Evolutionary conservation across 1,140 invertebrate genomes (phyloP), one percentile per base, ranked within the genome.

Genomic region (Holcopasites calliopsidis): DNA sequence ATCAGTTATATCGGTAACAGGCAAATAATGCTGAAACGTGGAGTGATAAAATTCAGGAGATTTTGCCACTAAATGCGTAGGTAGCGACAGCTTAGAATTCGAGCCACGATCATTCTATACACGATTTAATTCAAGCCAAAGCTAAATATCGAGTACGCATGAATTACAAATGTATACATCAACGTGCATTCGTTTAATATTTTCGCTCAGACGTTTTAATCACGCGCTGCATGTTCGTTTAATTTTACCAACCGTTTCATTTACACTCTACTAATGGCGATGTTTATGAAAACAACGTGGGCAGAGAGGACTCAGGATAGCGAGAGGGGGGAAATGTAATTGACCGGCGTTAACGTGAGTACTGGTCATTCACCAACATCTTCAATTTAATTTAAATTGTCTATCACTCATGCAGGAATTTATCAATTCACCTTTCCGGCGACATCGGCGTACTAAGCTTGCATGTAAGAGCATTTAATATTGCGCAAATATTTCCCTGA

Each of bases 51-150:
- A 68, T 70, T 80, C 73, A 23, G 40, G 44, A 21, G 54, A 6
- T 18, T 28, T 5, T 18, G 3, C 28, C 23, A 33, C 23, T 11
- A 33, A 75, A 69, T 28, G 31, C 28, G 7, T 16, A 1, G 18
- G 18, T 50, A 50, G 13, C 69, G 33, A 23, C 7, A 50, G 52
- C 8, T 47, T 49, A 66, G n/a, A 69, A 68, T 52, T 75, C 49
- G 13, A 13, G 5, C 18, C 47, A 68, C 62, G 35, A 65, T 31
- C n/a, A 28, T 80, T 52, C 33, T 80, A 60, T 81, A n/a, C 77
- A 21, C 26, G 31, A 61, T 71, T 64, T 77, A 78, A 80, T 81
- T 76, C 66, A 71, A 81, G 47, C 16, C 61, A 60, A 80, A 80
- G n/a, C 80, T 75, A 76, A 76, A 80, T 80, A 80, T 80, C 58